phyloP scores from a whole-genome alignment of 2,113 vertebrate species.

The Leuciscus idus region DNA sequence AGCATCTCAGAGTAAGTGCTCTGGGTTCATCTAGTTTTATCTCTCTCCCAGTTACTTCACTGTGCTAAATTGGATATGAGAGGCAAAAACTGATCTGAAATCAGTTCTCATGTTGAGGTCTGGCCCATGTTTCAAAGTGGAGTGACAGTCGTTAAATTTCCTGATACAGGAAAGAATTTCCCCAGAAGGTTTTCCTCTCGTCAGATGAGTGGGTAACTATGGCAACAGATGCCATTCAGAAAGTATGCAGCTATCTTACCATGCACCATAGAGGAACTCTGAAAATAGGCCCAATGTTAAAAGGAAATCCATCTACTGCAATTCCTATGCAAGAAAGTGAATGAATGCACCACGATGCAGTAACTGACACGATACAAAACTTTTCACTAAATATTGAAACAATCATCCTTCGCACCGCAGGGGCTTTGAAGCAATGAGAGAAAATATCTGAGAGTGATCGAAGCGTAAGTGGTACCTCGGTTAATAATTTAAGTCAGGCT shows the following conservation, averaged over 20 bases:
- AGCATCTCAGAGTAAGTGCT: not conserved
- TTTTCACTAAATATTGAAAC: slow-evolving; percentile 27
- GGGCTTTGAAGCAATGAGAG: not conserved
- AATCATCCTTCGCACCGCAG: not conserved
- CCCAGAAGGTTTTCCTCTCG: slow-evolving; percentile 9
- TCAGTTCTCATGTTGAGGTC: slow-evolving; percentile 5
- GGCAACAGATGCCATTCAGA: slow-evolving; percentile 25
- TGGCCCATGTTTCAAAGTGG: slow-evolving; percentile 1
- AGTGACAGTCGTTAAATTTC: slow-evolving; percentile 35
- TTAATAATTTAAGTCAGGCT: slow-evolving; percentile 13
- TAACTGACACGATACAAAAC: not conserved
- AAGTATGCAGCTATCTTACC: not conserved
- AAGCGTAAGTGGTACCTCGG: not conserved
- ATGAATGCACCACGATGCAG: not conserved
- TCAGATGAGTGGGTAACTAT: slow-evolving; percentile 41
- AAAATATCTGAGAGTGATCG: not conserved
- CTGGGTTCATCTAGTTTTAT: not conserved
- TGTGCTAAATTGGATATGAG: not conserved
- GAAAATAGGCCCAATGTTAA: slow-evolving; percentile 2
- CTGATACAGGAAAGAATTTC: slow-evolving; percentile 29
- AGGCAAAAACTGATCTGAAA: not conserved
- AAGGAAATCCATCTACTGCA: not conserved
- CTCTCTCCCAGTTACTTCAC: not conserved
- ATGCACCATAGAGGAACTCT: slow-evolving; percentile 10
- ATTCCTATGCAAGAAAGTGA: not conserved